Evolutionary conservation across 2,888 invertebrate species (phyloP).

Genomic region (Fabriciana adippe): DNA sequence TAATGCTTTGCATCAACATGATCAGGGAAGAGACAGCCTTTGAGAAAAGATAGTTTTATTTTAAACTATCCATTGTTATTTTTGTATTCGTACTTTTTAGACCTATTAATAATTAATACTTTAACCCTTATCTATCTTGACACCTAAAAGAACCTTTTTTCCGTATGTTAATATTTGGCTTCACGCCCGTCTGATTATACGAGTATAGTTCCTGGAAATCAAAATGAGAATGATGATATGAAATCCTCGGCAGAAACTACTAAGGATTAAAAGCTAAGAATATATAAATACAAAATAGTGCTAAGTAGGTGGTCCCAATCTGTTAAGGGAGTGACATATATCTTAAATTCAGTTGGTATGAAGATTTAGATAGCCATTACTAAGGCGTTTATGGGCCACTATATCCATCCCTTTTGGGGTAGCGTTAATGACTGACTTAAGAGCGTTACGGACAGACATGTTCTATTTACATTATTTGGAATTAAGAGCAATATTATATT

Average conservation of each 20-base stretch:
- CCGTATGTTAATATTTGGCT: too few species aligned
- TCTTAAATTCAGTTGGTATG: constrained; percentile 16
- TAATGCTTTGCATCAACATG: too few species aligned
- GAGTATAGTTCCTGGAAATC: too few species aligned
- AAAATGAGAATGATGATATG: too few species aligned
- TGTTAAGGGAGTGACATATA: constrained; percentile 3
- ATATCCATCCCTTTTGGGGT: constrained; percentile 27
- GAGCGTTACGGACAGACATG: constrained; percentile 7
- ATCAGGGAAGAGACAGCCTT: too few species aligned
- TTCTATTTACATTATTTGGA: constrained; percentile 9
- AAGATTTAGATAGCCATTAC: constrained; percentile 30
- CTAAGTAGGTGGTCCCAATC: constrained; percentile 2
- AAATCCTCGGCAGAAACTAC: neutral
- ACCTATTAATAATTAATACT: too few species aligned
- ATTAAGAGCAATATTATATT: neutral
- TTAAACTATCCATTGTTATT: too few species aligned
- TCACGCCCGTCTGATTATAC: too few species aligned
- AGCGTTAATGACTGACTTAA: constrained; percentile 24
- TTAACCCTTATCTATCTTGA: too few species aligned
- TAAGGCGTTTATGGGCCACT: constrained; percentile 27
- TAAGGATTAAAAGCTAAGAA: neutral
- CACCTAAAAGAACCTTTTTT: too few species aligned
- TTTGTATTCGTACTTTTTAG: too few species aligned
- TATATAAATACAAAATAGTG: constrained; percentile 3
- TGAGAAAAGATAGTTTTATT: too few species aligned